Evolutionary conservation across 2,888 invertebrate species (phyloP), one percentile per base, ranked within the genome.

Genomic region (Coremacera marginata): DNA sequence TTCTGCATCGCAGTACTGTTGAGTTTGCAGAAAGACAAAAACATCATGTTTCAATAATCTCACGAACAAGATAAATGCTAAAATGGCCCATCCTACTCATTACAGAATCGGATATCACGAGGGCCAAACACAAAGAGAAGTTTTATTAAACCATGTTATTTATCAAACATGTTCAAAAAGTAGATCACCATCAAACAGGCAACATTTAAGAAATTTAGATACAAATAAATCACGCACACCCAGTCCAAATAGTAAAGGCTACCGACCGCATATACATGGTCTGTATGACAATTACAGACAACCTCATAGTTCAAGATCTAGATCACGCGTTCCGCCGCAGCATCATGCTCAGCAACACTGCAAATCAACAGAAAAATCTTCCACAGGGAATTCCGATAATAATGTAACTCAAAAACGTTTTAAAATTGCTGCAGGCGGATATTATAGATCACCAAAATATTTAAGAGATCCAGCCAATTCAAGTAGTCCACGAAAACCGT

Each of bases 61-160:
- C 14, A 19, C 55, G 14, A 8, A 67, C 37, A 55, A 55, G 37
- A 55, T 9, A 19, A 25, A 37, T 55, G 49, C 44, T n/a, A 73
- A 16, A 19, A 37, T 5, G 22, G 55, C 65, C 25, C 67, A 74
- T 67, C 74, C 74, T 1, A 52, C 37, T 5, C 52, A 55, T 57
- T 55, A 67, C 57, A 65, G 67, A 37, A 31, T 62, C 25, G 72
- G 49, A 63, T 71, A 44, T 22, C 11, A 49, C 19, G 57, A 34
- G 14, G 11, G 31, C 5, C 11, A 14, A n/a, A 7, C 8, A 55
- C 19, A 4, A 1, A 22, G 4, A 19, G 27, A 44, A 44, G 3
- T 44, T 3, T 44, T 44, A 44, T 44, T 44, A 11, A 44, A 44
- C 44, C 44, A 44, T 44, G 3, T 44, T 44, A 44, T 44, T 14